Conservation (phyloP, 2,888 invertebrate genomes). For the Mesoligia furuncula region DNA sequence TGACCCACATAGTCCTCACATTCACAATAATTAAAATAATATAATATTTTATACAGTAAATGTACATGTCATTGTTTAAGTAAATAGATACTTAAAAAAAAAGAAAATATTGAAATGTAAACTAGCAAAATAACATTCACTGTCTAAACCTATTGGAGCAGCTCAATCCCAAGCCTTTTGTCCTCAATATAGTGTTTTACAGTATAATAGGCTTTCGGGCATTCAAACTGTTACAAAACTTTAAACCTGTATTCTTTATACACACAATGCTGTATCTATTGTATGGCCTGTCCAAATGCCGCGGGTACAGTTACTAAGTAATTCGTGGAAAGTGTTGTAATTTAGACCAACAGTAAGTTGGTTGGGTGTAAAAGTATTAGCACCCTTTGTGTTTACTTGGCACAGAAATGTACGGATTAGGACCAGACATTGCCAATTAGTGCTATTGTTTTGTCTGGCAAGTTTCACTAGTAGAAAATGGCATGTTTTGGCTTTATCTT, state of each 20-base stretch:
- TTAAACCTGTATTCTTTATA: not conserved
- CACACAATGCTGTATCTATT: not conserved
- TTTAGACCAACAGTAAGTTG: conserved; percentile 11
- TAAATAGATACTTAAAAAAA: too few species aligned
- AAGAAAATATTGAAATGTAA: too few species aligned
- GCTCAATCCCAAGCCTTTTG: too few species aligned
- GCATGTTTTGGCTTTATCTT: conserved; percentile 1
- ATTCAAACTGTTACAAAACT: not conserved
- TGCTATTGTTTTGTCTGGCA: conserved; percentile 24
- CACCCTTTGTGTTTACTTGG: conserved; percentile 36
- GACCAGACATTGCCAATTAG: conserved; percentile 43
- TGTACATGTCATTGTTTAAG: too few species aligned
- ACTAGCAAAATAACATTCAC: too few species aligned
- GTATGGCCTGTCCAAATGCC: conserved; percentile 3
- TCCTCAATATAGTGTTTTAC: too few species aligned
- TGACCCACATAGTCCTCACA: too few species aligned
- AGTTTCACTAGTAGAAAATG: conserved; percentile 6
- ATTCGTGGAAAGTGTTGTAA: conserved; percentile 21
- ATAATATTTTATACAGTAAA: too few species aligned
- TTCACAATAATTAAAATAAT: too few species aligned
- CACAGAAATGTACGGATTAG: conserved; percentile 20
- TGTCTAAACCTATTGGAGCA: too few species aligned
- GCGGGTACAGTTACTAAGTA: conserved; percentile 14
- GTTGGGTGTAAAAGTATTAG: conserved; percentile 17
- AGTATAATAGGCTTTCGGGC: too few species aligned